Percentiles rank a stretch among this genome's conserved stretches.
phyloP scores from a whole-genome alignment of 1,140 invertebrate species.

The Gyrodactylus salaris region DNA sequence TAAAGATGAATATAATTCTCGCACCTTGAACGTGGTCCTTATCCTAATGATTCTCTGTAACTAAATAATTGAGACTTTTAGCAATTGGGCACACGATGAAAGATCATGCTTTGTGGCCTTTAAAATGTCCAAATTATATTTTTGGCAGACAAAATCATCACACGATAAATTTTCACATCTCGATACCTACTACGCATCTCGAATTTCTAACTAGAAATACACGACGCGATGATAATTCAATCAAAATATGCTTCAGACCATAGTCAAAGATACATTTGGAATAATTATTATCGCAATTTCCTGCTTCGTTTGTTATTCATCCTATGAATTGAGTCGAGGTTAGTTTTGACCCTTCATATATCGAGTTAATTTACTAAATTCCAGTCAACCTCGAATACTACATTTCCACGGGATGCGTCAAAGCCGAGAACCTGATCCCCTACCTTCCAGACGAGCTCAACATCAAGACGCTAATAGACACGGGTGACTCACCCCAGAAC shows the following conservation, averaged over 20 bases:
- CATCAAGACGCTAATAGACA: not conserved
- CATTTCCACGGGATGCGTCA: not conserved
- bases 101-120: no score
- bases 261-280: not conserved
- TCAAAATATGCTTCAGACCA: not conserved
- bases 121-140: no score
- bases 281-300: not conserved
- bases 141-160: no score
- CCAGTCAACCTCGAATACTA: not conserved
- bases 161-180: no score
- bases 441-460: not conserved
- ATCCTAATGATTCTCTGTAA: no score
- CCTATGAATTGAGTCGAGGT: not conserved
- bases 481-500: not conserved
- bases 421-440: not conserved
- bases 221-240: no score
- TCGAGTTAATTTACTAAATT: not conserved
- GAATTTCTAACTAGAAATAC: no score
- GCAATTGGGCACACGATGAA: no score
- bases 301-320: not conserved
- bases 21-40: no score
- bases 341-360: not conserved
- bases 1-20: no score
- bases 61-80: no score
- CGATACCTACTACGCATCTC: no score